Base-by-base conservation (phyloP, 2,888 invertebrate species). In the Crocallis elinguaria region DNA sequence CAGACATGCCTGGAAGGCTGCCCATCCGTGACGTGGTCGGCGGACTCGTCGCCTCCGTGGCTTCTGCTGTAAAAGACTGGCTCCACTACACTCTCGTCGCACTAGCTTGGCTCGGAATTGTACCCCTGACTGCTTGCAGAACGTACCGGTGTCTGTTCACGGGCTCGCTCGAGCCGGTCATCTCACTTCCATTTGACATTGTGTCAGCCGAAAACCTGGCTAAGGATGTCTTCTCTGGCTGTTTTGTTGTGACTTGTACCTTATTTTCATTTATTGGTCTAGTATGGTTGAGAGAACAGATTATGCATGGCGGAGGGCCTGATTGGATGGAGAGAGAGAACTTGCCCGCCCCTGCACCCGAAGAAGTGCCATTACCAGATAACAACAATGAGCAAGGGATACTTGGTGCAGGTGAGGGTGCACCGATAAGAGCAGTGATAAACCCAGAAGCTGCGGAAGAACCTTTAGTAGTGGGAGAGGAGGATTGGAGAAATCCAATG, bases 1-100 rank as follows among this genome's bases (percentile, higher is more conserved):
- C 99, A 19, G 99, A 99, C 82, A 99, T 99, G 99, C 99, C 99
- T n/a, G 94, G 98, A 57, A 94, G 99, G 56, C 91, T 99, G 71
- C 99, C 99, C 0, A 92, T 99, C 21, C 94, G 95, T 63, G 99
- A 99, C 84, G 96, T 99, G 6, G 93, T 98, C 0, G 96, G 96
- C 36, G 99, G 99, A 1, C 88, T 99, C 39, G 92, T 98, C 45
- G 94, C 96, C 2, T 98, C 98, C 13, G 94, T 99, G 21, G 95
- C 95, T 2, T 97, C 97, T 33, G 99, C 98, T 0, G 95, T 99
- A 0, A 96, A 98, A 75, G 98, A 98, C 82, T 99, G 99, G 99
- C 91, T 99, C 14, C 99, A 99, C 83, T 99, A 99, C 79, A 98
- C 98, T 0, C 88, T 99, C 39, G 99, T 99, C 1, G 98, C 98